A percentile compares a stretch with the other conserved stretches of the same genome.
phyloP scores from a whole-genome alignment of 2,797 vertebrate species.

The Syngnathus rostellatus region DNA sequence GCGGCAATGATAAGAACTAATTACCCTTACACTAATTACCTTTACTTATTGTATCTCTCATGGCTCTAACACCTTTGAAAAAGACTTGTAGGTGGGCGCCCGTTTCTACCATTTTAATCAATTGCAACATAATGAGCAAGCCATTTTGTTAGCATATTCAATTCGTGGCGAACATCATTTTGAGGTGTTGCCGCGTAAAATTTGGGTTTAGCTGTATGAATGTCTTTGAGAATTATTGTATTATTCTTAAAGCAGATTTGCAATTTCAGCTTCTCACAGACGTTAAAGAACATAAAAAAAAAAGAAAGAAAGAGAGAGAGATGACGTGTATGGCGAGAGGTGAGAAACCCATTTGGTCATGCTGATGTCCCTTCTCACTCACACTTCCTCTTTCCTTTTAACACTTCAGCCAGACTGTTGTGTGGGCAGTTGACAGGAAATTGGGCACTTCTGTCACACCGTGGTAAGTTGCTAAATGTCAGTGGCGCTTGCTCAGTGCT shows the following conservation, averaged over 20 bases:
- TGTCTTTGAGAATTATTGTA: background rate
- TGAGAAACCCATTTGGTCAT: constrained; percentile 16
- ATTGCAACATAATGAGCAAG: too few species aligned
- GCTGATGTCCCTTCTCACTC: constrained; percentile 22
- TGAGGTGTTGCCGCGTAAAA: background rate
- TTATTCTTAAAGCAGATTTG: background rate
- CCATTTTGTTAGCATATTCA: too few species aligned
- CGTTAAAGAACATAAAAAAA: background rate
- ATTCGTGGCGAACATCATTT: too few species aligned
- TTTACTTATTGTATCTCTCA: too few species aligned
- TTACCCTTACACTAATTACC: too few species aligned
- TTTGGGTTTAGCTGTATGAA: background rate
- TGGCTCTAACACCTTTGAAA: too few species aligned
- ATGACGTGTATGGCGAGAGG: constrained; percentile 15
- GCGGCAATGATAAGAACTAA: too few species aligned
- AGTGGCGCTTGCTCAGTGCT: background rate
- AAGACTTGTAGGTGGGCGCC: too few species aligned
- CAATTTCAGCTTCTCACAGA: constrained; percentile 2
- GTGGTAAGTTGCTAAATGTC: constrained; percentile 5
- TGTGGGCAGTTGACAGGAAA: constrained; percentile 12
- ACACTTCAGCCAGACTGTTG: constrained; percentile 13
- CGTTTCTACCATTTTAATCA: too few species aligned
- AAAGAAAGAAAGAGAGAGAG: background rate
- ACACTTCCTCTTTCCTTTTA: constrained; percentile 17
- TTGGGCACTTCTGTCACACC: background rate